These are phyloP conservation scores for Passerina amoena DNA, from an alignment of 2,113 vertebrate species.

Conservation along the genomic window DNA sequence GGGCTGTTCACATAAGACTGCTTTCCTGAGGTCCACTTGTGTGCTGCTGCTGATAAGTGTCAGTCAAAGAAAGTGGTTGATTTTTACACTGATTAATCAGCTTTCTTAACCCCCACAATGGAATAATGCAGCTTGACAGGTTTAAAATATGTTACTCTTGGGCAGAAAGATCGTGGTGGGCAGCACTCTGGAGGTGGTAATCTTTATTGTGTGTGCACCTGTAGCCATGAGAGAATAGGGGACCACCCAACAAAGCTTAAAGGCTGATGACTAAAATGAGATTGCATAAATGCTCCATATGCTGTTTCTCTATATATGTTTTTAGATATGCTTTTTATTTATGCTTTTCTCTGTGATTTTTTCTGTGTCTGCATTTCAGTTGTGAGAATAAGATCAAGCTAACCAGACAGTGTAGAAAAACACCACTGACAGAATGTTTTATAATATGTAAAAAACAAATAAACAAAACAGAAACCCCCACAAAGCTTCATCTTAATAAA, in stretches of 20 bases:
- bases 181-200: not conserved
- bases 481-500: not conserved
- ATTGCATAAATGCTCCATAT: not conserved
- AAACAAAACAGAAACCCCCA: not conserved
- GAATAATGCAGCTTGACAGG: not conserved
- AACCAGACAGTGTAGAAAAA: not conserved
- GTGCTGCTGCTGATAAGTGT: not conserved
- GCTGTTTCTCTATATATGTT: not conserved
- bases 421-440: not conserved
- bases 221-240: not conserved
- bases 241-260: not conserved
- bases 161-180: not conserved
- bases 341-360: not conserved
- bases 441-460: not conserved
- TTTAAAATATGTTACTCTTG: not conserved
- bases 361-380: not conserved
- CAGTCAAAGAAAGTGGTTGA: not conserved
- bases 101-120: not conserved
- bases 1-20: not conserved
- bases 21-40: not conserved
- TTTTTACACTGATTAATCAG: not conserved
- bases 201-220: not conserved
- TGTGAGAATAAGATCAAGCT: not conserved
- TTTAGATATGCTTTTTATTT: not conserved
- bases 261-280: not conserved